These are phyloP conservation scores for Limanda limanda DNA, from an alignment of 2,113 vertebrate species.

Conservation along the genomic window DNA sequence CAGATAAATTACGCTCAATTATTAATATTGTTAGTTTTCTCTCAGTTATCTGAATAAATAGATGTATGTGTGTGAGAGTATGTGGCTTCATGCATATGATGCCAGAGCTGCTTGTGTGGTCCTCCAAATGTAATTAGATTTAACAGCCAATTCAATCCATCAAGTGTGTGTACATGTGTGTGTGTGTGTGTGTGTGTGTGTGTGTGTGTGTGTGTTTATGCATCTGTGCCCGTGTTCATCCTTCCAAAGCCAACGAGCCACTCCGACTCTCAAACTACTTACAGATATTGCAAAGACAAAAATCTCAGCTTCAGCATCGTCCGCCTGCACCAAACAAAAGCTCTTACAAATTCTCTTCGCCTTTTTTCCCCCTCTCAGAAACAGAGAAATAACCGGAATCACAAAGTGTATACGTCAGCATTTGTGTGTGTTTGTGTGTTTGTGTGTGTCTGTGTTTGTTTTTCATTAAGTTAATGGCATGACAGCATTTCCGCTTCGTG, in stretches of 20 bases:
- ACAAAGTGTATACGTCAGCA: constrained; percentile 2
- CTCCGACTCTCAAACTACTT: constrained; percentile 62
- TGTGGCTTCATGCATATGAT: constrained; percentile 18
- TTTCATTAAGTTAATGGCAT: constrained; percentile 75
- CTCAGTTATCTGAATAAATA: neutral
- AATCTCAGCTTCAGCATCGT: constrained; percentile 38
- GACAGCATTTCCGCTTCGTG: constrained; percentile 33
- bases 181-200: neutral
- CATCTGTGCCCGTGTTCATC: constrained; percentile 11
- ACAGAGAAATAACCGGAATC: constrained; percentile 20
- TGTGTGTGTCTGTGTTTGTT: constrained; percentile 18
- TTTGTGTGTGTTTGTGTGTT: constrained; percentile 9
- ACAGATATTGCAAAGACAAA: constrained; percentile 63
- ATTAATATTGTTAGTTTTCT: neutral
- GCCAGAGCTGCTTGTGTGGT: constrained; percentile 31
- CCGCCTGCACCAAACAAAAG: constrained; percentile 44
- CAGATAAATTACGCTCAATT: neutral
- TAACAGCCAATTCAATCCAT: constrained; percentile 72
- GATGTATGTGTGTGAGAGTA: neutral
- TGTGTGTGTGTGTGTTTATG: neutral
- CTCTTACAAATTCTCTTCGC: constrained; percentile 4
- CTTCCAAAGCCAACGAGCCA: constrained; percentile 31
- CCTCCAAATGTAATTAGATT: constrained; percentile 69
- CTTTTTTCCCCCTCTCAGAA: constrained; percentile 2
- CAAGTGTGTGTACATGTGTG: constrained; percentile 8